Conservation (phyloP, 2,797 vertebrate genomes). For the Threskiornis aethiopicus region DNA sequence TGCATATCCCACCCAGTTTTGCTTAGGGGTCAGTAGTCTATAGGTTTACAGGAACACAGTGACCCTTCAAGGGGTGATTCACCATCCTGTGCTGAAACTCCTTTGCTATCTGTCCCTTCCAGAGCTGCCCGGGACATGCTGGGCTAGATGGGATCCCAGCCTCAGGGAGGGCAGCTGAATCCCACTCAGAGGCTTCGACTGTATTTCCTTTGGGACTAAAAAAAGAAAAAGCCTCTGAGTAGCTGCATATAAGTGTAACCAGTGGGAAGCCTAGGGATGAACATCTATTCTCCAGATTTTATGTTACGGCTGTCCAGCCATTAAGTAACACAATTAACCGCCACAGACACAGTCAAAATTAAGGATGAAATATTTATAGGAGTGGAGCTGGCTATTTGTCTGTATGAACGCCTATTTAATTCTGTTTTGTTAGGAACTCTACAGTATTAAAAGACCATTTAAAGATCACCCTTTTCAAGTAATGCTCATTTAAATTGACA, state of each 20-base stretch:
- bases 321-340: neutral
- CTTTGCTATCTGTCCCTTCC: neutral
- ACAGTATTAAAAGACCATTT: neutral
- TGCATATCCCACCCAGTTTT: fast-evolving
- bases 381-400: neutral
- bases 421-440: neutral
- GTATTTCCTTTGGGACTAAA: neutral
- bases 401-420: neutral
- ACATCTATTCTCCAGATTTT: neutral
- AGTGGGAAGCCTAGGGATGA: neutral
- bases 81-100: neutral
- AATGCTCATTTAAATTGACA: neutral
- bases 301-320: fast-evolving
- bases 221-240: neutral
- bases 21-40: neutral
- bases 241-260: neutral
- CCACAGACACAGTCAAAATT: neutral
- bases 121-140: neutral
- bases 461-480: neutral
- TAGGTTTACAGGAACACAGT: neutral
- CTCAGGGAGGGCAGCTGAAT: neutral
- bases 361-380: neutral
- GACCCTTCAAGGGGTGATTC: neutral
- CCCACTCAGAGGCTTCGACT: fast-evolving
- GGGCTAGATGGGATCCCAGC: neutral